Conservation (phyloP, 2,797 vertebrate species). For the Anisognathus igniventris region DNA sequence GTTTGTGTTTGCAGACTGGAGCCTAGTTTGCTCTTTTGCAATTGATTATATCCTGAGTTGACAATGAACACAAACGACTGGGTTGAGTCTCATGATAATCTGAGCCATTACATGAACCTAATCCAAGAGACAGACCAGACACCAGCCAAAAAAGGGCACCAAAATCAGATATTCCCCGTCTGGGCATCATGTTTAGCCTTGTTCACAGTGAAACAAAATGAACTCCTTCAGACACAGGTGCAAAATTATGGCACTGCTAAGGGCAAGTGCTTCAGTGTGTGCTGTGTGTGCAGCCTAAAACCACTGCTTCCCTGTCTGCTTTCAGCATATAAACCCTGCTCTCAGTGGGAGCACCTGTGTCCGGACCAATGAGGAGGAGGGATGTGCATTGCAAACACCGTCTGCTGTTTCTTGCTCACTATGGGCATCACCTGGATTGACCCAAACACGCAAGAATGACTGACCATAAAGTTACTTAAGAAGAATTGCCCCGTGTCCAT, state of each 20-base stretch:
- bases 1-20: background rate
- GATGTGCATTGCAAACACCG: constrained; percentile 22
- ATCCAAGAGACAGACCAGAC: background rate
- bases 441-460: background rate
- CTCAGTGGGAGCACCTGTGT: constrained; percentile 51
- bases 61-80: background rate
- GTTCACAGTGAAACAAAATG: constrained; percentile 50
- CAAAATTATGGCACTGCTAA: constrained; percentile 53
- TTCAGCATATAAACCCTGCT: constrained; percentile 37
- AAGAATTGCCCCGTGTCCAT: constrained; percentile 4
- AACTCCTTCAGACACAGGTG: constrained; percentile 70
- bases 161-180: constrained; percentile 62
- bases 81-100: background rate
- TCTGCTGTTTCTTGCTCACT: constrained; percentile 45
- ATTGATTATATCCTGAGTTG: background rate
- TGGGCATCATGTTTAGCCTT: constrained; percentile 34
- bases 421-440: constrained; percentile 14
- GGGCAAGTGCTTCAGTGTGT: background rate
- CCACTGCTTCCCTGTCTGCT: constrained; percentile 29
- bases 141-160: constrained; percentile 39
- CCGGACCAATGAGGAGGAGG: constrained; percentile 49
- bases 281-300: constrained; percentile 17
- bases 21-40: background rate
- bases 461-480: background rate
- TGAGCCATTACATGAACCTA: background rate